Conservation (phyloP, 1,140 invertebrate genomes). For the Acyrthosiphon pisum region DNA sequence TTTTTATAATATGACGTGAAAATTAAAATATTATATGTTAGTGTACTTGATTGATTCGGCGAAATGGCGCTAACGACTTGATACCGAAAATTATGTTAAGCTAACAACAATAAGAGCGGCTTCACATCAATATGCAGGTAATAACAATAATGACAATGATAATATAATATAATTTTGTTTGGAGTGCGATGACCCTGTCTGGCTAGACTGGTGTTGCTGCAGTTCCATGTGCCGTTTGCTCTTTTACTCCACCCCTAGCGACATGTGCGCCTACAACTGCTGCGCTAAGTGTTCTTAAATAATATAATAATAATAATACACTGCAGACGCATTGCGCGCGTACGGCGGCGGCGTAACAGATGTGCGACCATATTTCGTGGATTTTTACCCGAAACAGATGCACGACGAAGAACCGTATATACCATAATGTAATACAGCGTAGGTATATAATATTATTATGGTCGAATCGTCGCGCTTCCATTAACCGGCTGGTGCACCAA, state of each 20-base stretch:
- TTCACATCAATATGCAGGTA: neutral
- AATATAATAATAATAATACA: neutral
- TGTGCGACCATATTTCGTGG: conserved; percentile 19
- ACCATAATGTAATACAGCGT: neutral
- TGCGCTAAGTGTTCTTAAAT: conserved; percentile 4
- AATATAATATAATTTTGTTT: neutral
- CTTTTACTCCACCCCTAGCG: neutral
- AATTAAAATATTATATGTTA: neutral
- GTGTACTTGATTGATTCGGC: neutral
- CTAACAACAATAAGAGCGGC: neutral
- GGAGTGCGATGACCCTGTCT: neutral
- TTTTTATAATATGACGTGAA: neutral
- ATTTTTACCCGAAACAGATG: conserved; percentile 37
- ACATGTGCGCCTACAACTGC: conserved; percentile 5
- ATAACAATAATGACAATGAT: neutral
- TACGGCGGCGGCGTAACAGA: neutral
- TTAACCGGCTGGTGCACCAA: neutral
- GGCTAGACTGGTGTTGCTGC: neutral
- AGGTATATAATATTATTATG: neutral
- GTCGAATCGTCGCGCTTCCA: conserved; percentile 16
- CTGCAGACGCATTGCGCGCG: neutral
- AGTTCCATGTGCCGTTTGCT: conserved; percentile 9
- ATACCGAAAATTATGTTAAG: neutral
- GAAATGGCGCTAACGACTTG: neutral
- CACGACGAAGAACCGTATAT: neutral